A percentile compares a stretch with the other conserved stretches of the same genome.
Evolutionary conservation across 2,888 invertebrate species (phyloP).

Genomic region (Folsomia manolachei): DNA sequence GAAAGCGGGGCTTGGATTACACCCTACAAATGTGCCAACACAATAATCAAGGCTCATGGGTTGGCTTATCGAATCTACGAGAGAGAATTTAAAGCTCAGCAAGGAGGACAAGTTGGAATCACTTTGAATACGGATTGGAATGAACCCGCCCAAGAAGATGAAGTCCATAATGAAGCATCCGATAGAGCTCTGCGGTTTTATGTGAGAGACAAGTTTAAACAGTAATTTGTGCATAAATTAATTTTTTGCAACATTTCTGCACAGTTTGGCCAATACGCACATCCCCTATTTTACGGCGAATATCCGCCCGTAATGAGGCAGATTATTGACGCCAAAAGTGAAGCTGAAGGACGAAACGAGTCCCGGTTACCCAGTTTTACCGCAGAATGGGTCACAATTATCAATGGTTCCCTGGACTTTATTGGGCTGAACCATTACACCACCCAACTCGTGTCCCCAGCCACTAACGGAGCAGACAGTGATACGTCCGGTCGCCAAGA

Average conservation of each 20-base stretch:
- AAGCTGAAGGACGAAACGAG: slow-evolving; percentile 31
- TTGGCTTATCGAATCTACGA: slow-evolving; percentile 54
- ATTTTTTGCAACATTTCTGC: slow-evolving; percentile 6
- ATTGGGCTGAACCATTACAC: slow-evolving; percentile 42
- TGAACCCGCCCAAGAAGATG: slow-evolving; percentile 32
- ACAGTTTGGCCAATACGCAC: slow-evolving; percentile 38
- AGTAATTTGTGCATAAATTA: background rate
- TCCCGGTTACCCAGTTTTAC: slow-evolving; percentile 40
- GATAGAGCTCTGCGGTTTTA: slow-evolving; percentile 41
- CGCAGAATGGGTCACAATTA: slow-evolving; percentile 29
- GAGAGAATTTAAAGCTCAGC: slow-evolving; percentile 47
- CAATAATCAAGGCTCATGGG: slow-evolving; percentile 55
- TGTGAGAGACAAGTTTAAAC: no score
- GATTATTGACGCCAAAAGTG: slow-evolving; percentile 35
- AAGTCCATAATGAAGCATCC: slow-evolving; percentile 36
- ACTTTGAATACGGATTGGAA: slow-evolving; percentile 45
- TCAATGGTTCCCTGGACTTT: slow-evolving; percentile 43
- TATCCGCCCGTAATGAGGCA: slow-evolving; percentile 42
- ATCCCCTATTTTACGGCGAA: slow-evolving; percentile 38
- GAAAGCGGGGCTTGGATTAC: background rate
- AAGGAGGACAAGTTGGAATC: slow-evolving; percentile 48
- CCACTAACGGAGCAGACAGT: slow-evolving; percentile 6
- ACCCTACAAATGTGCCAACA: slow-evolving; percentile 58
- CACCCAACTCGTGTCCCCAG: slow-evolving; percentile 14
- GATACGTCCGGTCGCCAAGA: slow-evolving; percentile 23